Conservation (phyloP, 1,140 invertebrate species). For the Trichoplusia ni region DNA sequence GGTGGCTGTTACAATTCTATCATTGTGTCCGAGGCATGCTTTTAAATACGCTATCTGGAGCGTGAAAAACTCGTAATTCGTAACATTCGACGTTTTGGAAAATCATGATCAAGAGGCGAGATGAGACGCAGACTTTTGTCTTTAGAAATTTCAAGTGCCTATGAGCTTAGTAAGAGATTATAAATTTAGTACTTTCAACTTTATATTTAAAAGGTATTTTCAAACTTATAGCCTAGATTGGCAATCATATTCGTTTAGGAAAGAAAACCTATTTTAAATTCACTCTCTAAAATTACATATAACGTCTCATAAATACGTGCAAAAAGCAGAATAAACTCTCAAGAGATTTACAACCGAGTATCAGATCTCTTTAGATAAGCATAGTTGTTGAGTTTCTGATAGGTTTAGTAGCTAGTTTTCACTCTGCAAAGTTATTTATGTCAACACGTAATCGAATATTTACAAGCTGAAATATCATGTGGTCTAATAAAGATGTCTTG, state of each 20-base stretch:
- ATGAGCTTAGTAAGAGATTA: no score
- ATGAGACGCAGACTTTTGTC: no score
- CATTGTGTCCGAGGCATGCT: slow-evolving; percentile 7
- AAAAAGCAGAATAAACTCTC: not conserved
- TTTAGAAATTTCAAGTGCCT: no score
- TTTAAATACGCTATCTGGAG: slow-evolving; percentile 32
- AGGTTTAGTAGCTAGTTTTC: slow-evolving; percentile 7
- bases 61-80: slow-evolving; percentile 20
- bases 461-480: not conserved
- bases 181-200: no score
- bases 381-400: not conserved
- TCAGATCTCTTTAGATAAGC: not conserved
- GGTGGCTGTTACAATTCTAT: slow-evolving; percentile 20
- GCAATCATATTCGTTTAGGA: no score
- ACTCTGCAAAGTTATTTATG: slow-evolving; percentile 1
- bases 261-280: no score
- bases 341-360: slow-evolving; percentile 1
- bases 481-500: no score
- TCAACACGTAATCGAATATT: not conserved
- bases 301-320: not conserved
- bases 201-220: no score
- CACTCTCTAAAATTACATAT: no score
- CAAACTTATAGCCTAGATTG: no score
- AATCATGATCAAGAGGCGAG: not conserved
- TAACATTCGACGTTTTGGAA: slow-evolving; percentile 23